phyloP scores from a whole-genome alignment of 2,888 invertebrate species.

The Dioctria linearis region DNA sequence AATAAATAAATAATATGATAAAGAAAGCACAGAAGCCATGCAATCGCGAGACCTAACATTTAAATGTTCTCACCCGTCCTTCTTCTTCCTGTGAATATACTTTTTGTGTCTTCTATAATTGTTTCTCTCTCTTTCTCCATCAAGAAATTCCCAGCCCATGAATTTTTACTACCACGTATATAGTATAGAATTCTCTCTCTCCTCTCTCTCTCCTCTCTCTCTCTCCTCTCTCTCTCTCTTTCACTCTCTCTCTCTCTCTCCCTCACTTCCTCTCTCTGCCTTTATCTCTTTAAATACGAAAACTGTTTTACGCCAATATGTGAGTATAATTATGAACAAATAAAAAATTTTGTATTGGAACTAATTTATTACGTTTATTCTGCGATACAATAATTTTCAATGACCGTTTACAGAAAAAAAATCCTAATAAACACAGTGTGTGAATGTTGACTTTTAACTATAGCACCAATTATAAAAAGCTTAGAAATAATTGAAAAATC shows the following conservation, averaged over 20 bases:
- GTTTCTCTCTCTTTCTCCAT: background rate
- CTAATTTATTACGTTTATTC: constrained; percentile 46
- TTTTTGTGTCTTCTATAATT: constrained; percentile 10
- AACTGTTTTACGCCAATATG: background rate
- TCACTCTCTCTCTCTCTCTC: too few species aligned
- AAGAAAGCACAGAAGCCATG: constrained; percentile 54
- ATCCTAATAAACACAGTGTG: constrained; percentile 40
- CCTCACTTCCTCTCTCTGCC: too few species aligned
- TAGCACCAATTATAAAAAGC: constrained; percentile 52
- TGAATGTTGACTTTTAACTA: constrained; percentile 48
- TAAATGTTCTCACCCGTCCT: constrained; percentile 47
- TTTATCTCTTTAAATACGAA: background rate
- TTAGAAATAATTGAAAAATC: constrained; percentile 52
- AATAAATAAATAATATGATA: constrained; percentile 39
- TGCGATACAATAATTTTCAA: constrained; percentile 23
- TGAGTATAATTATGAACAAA: background rate
- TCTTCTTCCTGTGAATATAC: constrained; percentile 25
- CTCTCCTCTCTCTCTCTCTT: too few species aligned
- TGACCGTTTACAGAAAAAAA: constrained; percentile 52
- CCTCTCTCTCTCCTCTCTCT: too few species aligned
- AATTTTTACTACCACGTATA: too few species aligned
- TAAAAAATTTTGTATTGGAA: constrained; percentile 45
- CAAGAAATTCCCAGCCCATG: constrained; percentile 23
- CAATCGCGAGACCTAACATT: constrained; percentile 51
- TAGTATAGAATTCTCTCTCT: too few species aligned